Conservation (phyloP, 2,888 invertebrate species). For the Ceramica pisi region DNA sequence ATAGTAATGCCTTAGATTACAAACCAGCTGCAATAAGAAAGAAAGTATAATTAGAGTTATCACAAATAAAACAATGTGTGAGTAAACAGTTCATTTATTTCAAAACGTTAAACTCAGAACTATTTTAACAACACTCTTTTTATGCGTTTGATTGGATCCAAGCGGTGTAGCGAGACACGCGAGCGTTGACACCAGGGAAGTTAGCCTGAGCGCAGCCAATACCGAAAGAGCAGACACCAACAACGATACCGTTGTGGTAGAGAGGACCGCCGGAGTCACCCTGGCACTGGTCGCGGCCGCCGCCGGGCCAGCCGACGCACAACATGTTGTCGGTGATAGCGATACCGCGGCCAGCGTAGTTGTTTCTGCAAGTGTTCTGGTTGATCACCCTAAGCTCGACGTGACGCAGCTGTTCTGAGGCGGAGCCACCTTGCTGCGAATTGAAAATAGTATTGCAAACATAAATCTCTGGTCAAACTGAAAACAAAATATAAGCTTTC, state of each 20-base stretch:
- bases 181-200: slow-evolving; percentile 73
- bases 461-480: not conserved
- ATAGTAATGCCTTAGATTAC: too few relatives aligned
- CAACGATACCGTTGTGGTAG: slow-evolving; percentile 74
- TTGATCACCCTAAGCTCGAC: slow-evolving; percentile 74
- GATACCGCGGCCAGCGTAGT: slow-evolving; percentile 54
- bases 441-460: not conserved
- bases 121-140: too few relatives aligned
- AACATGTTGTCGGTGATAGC: slow-evolving; percentile 63
- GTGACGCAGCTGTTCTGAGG: slow-evolving; percentile 71
- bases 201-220: slow-evolving; percentile 63
- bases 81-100: not conserved
- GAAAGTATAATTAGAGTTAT: too few relatives aligned
- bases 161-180: not conserved
- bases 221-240: slow-evolving; percentile 76
- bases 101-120: too few relatives aligned
- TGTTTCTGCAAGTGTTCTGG: slow-evolving; percentile 66
- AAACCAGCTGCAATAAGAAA: too few relatives aligned
- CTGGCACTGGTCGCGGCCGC: slow-evolving; percentile 82
- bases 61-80: not conserved
- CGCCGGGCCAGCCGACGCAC: slow-evolving; percentile 71
- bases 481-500: not conserved
- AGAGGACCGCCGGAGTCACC: slow-evolving; percentile 82
- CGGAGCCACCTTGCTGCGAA: slow-evolving; percentile 62
- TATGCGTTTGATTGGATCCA: not conserved